Evolutionary conservation across 2,888 invertebrate genomes (phyloP), one percentile per base, ranked within the genome.

Genomic region (Drosophila kokeensis): DNA sequence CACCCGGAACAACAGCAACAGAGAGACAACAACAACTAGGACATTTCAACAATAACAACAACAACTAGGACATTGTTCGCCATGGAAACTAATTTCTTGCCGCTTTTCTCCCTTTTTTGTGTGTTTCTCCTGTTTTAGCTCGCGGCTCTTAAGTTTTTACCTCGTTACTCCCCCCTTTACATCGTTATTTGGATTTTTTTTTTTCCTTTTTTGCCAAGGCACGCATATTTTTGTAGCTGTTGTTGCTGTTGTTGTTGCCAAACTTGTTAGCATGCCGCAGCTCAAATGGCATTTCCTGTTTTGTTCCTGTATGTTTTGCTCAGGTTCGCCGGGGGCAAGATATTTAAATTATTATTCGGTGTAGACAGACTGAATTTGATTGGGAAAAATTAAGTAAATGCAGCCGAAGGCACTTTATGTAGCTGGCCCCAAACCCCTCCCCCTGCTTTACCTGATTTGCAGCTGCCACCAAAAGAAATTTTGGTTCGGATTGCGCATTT

Each of bases 321-420:
- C 61, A 62, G 58, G 49, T 61, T 72, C 55, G 72, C 53, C 70
- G 73, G 75, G 71, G 76, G 54, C 45, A 70, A 72, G 82, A 84
- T 88, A 86, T 88, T 87, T 79, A 87, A 87, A 88, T 86, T 86
- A 88, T 82, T 79, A 81, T 85, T 68, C 63, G 68, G 68, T 77
- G 67, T 59, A 81, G 85, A 68, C 78, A 71, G 69, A 82, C 69
- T 71, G 83, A 86, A 84, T 83, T 82, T 81, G 87, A 86, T 86
- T 86, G 86, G 86, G 71, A 75, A 82, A 77, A 82, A 71, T 66
- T 75, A 79, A 79, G 76, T 81, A 75, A 85, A 78, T 85, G 75
- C 67, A 52, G 58, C 81, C 78, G 30, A 13, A 61, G 78, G 85
- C 49, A 53, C 38, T 62, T 40, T 32, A 59, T 49, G 70, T 74